Base-by-base conservation (phyloP, 1,140 invertebrate genomes). In the Atopsyche davidsoni region DNA sequence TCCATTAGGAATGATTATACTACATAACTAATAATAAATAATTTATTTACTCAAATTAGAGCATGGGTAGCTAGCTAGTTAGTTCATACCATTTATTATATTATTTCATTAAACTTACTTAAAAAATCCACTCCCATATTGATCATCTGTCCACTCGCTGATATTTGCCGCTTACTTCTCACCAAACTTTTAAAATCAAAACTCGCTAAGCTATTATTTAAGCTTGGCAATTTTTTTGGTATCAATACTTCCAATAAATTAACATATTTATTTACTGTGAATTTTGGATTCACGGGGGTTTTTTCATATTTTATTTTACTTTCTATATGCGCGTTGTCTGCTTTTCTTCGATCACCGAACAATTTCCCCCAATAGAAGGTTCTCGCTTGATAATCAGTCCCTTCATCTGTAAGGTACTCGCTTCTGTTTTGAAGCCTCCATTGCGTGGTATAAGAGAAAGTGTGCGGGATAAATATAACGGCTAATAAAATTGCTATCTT, bases 51-150 rank as follows among this genome's bases (percentile, higher is more conserved):
- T 28, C 6, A 28, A 28, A 6, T 28, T 28, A 28, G 6, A n/a
- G n/a, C 6, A n/a, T 28, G n/a, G n/a, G n/a, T n/a, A 28, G n/a
- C n/a, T 28, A 28, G n/a, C 24, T 7, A 28, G 6, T 28, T 28
- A 28, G n/a, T n/a, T n/a, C n/a, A n/a, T n/a, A n/a, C n/a, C n/a
- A n/a, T n/a, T n/a, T n/a, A n/a, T n/a, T n/a, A n/a, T n/a, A n/a
- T n/a, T n/a, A n/a, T n/a, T n/a, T n/a, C n/a, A n/a, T n/a, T n/a
- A 28, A 28, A 28, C 24, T 28, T 28, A 28, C 24, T 28, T 28
- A 28, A 28, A 28, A 28, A 28, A 28, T 28, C 24, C 6, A 28
- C n/a, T n/a, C 6, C 24, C 6, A 28, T 7, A n/a, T 28, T 28
- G 24, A 28, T 28, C 24, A 7, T 28, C 24, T 28, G 24, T n/a